Conservation (phyloP, 2,113 vertebrate species). For the Pygoscelis adeliae region DNA sequence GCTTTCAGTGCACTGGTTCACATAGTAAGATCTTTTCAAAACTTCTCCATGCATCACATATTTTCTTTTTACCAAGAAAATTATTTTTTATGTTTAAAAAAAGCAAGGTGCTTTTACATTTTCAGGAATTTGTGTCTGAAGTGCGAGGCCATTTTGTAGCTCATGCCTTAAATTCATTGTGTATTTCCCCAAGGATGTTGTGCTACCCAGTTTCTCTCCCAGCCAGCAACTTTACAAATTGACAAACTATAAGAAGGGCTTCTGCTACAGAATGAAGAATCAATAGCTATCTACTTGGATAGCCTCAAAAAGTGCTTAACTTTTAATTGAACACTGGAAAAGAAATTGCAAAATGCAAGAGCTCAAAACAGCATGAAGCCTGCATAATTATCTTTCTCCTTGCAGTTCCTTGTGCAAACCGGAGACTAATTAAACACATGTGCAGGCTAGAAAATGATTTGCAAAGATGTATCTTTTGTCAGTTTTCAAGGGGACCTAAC, state of each 20-base stretch:
- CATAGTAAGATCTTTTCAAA: neutral
- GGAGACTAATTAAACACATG: conserved; percentile 59
- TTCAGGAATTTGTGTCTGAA: neutral
- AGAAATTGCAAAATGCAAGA: conserved; percentile 25
- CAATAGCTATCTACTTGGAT: conserved; percentile 46
- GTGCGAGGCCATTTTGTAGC: neutral
- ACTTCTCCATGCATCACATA: neutral
- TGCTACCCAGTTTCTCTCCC: neutral
- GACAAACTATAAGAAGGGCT: neutral
- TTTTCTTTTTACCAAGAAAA: neutral
- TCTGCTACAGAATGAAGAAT: conserved; percentile 24
- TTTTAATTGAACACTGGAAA: conserved; percentile 42
- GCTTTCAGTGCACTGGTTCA: neutral
- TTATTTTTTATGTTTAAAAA: neutral
- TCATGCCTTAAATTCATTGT: neutral
- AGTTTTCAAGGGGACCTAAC: neutral
- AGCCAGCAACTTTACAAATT: neutral
- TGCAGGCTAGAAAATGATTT: conserved; percentile 14
- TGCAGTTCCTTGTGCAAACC: conserved; percentile 24
- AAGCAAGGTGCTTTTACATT: neutral
- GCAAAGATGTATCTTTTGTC: neutral
- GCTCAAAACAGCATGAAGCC: conserved; percentile 41
- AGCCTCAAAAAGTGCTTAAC: conserved; percentile 50
- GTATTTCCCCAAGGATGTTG: neutral
- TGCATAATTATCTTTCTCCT: conserved; percentile 56